Percentiles rank a stretch among this genome's conserved stretches.
These are phyloP conservation scores for Encarsia formosa DNA, from an alignment of 2,888 invertebrate species.

Conservation along the genomic window DNA sequence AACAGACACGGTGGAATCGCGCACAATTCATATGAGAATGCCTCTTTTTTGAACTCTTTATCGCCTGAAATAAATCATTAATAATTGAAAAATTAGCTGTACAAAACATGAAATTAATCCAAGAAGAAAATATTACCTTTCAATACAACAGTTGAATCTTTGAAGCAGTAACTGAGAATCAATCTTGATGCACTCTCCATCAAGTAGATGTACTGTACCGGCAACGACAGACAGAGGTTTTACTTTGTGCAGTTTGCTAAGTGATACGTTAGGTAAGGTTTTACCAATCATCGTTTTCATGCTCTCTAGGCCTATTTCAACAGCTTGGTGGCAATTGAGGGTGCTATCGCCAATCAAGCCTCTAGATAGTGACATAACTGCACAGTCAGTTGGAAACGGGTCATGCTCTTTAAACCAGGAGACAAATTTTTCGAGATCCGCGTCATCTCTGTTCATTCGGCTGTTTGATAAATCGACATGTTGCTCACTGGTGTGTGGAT, in stretches of 20 bases:
- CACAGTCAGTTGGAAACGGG: slow-evolving; percentile 24
- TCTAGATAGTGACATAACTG: slow-evolving; percentile 18
- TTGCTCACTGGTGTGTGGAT: slow-evolving; percentile 29
- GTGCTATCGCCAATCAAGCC: slow-evolving; percentile 21
- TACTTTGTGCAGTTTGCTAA: slow-evolving; percentile 20
- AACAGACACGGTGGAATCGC: slow-evolving; percentile 30
- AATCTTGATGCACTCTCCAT: slow-evolving; percentile 16
- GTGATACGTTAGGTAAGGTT: slow-evolving; percentile 20
- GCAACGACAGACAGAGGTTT: slow-evolving; percentile 15
- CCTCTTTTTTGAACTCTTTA: slow-evolving; percentile 22
- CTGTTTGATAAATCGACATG: slow-evolving; percentile 29
- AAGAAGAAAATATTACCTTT: too few species aligned
- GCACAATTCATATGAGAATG: slow-evolving; percentile 29
- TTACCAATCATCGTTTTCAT: slow-evolving; percentile 27
- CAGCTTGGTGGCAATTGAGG: slow-evolving; percentile 30
- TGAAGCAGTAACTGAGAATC: slow-evolving; percentile 33
- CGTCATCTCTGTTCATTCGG: slow-evolving; percentile 27
- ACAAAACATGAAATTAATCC: too few species aligned
- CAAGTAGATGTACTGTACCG: slow-evolving; percentile 1
- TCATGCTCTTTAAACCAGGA: slow-evolving; percentile 30
- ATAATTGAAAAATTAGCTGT: too few species aligned
- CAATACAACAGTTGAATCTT: slow-evolving; percentile 30
- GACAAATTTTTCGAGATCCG: slow-evolving; percentile 25
- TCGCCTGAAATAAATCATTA: too few species aligned
- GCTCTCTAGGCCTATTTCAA: slow-evolving; percentile 23